Base-by-base conservation (phyloP, 2,797 vertebrate genomes). In the Menidia menidia region DNA sequence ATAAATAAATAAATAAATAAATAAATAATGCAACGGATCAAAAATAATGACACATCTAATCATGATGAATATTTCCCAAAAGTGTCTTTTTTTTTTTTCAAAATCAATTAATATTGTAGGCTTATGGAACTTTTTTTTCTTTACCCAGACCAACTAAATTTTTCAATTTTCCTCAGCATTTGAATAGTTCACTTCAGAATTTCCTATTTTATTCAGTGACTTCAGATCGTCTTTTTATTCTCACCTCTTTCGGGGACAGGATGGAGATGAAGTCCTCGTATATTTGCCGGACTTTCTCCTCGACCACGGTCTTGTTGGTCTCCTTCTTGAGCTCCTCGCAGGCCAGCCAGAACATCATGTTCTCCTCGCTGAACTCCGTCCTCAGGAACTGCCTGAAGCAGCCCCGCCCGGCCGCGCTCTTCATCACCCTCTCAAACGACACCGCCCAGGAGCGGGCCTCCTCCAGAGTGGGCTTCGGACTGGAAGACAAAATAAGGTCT, bases 181-280 rank as follows among this genome's bases (percentile, higher is more conserved):
- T 39, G 9, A 39, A 39, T 39, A 39, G 1, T 39, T 39, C 35
- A 39, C 35, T 39, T 39, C 1, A 39, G 3, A 43, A 25, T 57
- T 35, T 41, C 1, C 4, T 3, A 2, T 10, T 39, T 3, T 14
- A 31, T 67, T 1, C 8, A 60, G 6, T 44, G 41, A 19, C 6
- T n/a, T 9, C 18, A 18, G 0, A 18, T 42, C 15, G 0, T 30
- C 12, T 9, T 14, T 0, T 0, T 0, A 16, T 18, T 16, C 88
- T 58, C 90, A 99, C 98, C 97, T 99, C 98, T 95, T 96, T 98
- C 16, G 97, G 97, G 82, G 98, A 99, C 41, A 98, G 96, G 73
- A 99, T 97, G 7, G 98, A 99, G 92, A 99, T 94, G 79, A 98
- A 99, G 91, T 99, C 96, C 86, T 99, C 97, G 19, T 98, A 99